Percentiles rank a stretch among this genome's conserved stretches.
Evolutionary conservation across 2,888 invertebrate species (phyloP).

Genomic region (Cancer borealis): DNA sequence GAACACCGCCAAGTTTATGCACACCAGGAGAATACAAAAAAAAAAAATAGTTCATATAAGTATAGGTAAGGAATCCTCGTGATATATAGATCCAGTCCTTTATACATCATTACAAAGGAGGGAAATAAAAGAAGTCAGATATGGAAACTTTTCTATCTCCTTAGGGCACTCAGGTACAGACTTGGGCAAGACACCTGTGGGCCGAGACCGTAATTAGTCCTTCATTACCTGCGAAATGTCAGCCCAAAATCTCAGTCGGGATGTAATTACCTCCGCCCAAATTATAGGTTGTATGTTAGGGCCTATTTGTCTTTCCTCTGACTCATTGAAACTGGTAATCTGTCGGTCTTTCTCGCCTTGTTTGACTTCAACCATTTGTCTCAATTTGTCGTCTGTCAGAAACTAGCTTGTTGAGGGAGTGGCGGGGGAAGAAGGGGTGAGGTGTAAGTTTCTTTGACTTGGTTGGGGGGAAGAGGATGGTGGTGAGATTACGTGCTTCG

Average conservation of each 20-base stretch:
- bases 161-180: not conserved
- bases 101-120: not conserved
- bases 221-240: conserved; percentile 38
- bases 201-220: conserved; percentile 1
- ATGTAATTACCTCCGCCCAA: conserved; percentile 37
- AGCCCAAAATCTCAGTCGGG: not conserved
- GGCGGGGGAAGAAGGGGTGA: not conserved
- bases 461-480: not conserved
- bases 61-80: not conserved
- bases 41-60: no score
- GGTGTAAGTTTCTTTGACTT: not conserved
- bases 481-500: not conserved
- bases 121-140: not conserved
- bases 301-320: conserved; percentile 35
- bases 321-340: conserved; percentile 50
- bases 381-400: conserved; percentile 42
- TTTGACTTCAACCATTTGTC: conserved; percentile 11
- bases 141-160: not conserved
- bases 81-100: not conserved
- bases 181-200: not conserved
- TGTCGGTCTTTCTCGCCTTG: conserved; percentile 24
- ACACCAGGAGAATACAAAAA: no score
- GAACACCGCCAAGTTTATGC: not conserved
- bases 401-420: not conserved
- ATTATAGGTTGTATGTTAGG: conserved; percentile 39